Percentiles rank a stretch among this genome's conserved stretches.
These are phyloP conservation scores for Trichonephila inaurata DNA, from an alignment of 1,140 invertebrate species.

Conservation along the genomic window DNA sequence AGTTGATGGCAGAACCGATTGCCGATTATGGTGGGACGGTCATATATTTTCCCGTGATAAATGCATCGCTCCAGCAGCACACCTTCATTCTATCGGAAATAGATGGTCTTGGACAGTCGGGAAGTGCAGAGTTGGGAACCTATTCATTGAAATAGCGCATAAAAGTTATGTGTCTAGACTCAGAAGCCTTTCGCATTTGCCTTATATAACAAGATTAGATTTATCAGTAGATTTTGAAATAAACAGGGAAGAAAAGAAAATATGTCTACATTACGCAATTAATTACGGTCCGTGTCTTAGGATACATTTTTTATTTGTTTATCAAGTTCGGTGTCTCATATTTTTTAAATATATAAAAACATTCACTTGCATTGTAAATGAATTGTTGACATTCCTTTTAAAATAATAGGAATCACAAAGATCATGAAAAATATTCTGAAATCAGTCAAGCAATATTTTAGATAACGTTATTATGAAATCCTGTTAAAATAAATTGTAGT, in stretches of 20 bases:
- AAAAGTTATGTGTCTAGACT: background rate
- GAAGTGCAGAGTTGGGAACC: background rate
- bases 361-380: no score
- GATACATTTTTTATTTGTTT: background rate
- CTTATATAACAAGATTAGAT: background rate
- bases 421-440: no score
- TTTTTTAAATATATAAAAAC: no score
- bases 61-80: conserved; percentile 10
- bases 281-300: background rate
- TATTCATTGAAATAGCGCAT: conserved; percentile 35
- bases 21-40: conserved; percentile 51
- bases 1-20: conserved; percentile 57
- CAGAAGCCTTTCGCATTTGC: background rate
- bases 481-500: no score
- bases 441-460: no score
- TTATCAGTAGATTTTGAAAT: background rate
- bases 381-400: no score
- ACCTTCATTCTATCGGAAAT: conserved; percentile 53
- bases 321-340: no score
- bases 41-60: conserved; percentile 60
- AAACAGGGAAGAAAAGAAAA: background rate
- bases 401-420: no score
- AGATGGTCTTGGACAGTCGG: background rate
- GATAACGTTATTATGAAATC: no score
- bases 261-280: background rate